Percentiles rank a stretch among this genome's conserved stretches.
These are phyloP conservation scores for Maniola hyperantus DNA, from an alignment of 2,888 invertebrate species.

Conservation along the genomic window DNA sequence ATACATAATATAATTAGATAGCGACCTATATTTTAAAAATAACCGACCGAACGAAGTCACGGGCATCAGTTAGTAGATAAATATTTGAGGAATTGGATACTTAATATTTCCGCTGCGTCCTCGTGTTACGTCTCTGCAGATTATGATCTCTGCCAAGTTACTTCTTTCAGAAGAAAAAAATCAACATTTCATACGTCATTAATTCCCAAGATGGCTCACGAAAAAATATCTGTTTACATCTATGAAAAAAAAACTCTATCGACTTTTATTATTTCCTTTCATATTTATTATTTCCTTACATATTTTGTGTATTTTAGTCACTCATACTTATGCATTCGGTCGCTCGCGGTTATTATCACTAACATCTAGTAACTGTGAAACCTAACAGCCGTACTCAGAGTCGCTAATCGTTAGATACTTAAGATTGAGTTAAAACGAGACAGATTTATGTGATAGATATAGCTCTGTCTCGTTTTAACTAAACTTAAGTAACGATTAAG, in stretches of 20 bases:
- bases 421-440: no score
- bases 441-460: no score
- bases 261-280: not conserved
- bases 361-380: no score
- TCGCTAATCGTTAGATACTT: no score
- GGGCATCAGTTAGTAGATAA: not conserved
- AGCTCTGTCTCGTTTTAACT: no score
- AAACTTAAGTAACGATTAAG: no score
- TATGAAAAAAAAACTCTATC: not conserved
- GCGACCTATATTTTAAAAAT: not conserved
- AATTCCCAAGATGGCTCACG: not conserved
- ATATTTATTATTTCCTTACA: no score
- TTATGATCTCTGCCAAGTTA: not conserved
- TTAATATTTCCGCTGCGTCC: not conserved
- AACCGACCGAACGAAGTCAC: no score
- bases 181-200: conserved; percentile 10
- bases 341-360: no score
- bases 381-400: no score
- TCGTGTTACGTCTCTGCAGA: not conserved
- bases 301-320: no score
- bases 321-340: no score
- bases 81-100: not conserved
- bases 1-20: not conserved
- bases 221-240: not conserved
- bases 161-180: conserved; percentile 1